Base-by-base conservation (phyloP, 1,140 invertebrate genomes). In the Delia radicum region DNA sequence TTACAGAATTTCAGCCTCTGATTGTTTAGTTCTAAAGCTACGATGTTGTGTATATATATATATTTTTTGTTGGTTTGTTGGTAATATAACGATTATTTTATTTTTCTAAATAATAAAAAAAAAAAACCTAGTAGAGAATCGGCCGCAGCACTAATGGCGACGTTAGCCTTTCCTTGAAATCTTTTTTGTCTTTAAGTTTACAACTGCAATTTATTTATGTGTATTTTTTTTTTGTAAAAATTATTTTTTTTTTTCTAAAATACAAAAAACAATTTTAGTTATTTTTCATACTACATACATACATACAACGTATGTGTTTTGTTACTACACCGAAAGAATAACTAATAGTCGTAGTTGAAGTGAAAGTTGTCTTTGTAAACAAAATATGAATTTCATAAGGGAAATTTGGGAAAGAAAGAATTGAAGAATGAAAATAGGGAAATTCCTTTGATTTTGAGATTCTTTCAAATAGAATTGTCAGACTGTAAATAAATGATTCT, bases 101-200 rank as follows among this genome's bases (percentile, higher is more conserved):
- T 67, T 67, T 55, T 67, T 67, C 27, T 67, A n/a, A 67, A 67
- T 29, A 67, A 67, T 24, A 29, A 67, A 65, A 65, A 67, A 29
- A 67, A 65, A 65, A 67, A 67, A n/a, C 31, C 27, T 67, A 29
- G 13, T 29, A 18, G 63, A 55, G 46, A 55, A 21, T 55, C 46
- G 46, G 46, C 46, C 46, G n/a, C 46, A 67, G 3, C 63, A 29
- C 63, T 67, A 67, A 67, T 67, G 63, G 63, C 26, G 28, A 29
- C 27, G 27, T 67, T 31, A 67, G 63, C 63, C 63, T 67, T 67
- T 18, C 63, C 63, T 67, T 67, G 63, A 67, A 67, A 67, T 67
- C 15, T 67, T 18, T 27, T 55, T 55, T 55, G 46, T 55, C 46
- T 55, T 55, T 55, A 55, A 55, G 46, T 18, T 55, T 55, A 55